phyloP scores from a whole-genome alignment of 1,140 invertebrate species.

The Brachionus asplanchnoidis region DNA sequence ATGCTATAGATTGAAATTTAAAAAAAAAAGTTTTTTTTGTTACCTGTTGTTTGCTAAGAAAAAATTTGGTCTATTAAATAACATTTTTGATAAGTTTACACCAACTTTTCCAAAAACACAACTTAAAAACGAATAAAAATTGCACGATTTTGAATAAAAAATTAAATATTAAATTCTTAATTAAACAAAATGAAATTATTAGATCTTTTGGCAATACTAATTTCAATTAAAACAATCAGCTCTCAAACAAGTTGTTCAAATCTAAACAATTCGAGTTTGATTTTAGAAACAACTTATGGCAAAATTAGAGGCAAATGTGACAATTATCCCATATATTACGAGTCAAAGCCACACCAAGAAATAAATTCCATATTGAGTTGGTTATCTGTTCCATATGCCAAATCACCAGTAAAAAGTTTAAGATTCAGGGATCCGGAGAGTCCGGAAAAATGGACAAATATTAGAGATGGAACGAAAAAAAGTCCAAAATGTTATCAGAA shows the following conservation, averaged over 20 bases:
- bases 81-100: not conserved
- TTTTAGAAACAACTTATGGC: not conserved
- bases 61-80: not conserved
- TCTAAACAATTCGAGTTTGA: not conserved
- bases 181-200: not conserved
- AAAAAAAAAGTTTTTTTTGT: not conserved
- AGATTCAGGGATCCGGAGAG: conserved; percentile 35
- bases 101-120: no score
- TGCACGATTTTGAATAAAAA: not conserved
- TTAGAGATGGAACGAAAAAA: conserved; percentile 21
- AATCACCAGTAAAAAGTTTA: conserved; percentile 32
- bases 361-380: conserved; percentile 6
- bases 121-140: no score
- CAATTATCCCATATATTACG: not conserved
- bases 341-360: not conserved
- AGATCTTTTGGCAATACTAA: not conserved
- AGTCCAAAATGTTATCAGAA: not conserved
- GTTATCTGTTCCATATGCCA: conserved; percentile 41
- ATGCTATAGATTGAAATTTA: not conserved
- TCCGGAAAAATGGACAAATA: not conserved
- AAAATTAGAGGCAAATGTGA: conserved; percentile 7
- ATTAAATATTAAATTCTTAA: not conserved
- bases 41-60: not conserved
- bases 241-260: not conserved
- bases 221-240: not conserved